These are phyloP conservation scores for Aphis gossypii DNA, from an alignment of 1,140 invertebrate genomes.

Conservation along the genomic window DNA sequence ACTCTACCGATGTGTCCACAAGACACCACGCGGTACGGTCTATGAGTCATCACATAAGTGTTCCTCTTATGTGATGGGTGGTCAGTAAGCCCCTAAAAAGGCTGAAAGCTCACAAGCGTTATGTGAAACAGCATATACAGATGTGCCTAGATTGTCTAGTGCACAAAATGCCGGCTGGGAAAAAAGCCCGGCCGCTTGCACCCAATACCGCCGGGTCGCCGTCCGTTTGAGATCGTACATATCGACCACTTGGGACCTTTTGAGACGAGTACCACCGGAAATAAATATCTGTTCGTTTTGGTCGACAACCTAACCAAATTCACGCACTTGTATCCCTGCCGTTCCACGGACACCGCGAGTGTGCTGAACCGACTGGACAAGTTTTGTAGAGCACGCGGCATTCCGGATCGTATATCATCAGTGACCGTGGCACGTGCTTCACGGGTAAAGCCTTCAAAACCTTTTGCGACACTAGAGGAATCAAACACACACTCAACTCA, in stretches of 20 bases:
- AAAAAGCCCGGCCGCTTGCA: not conserved
- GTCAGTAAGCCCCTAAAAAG: no score
- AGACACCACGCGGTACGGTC: no score
- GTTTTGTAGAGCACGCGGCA: not conserved
- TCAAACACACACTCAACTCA: not conserved
- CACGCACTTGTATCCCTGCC: not conserved
- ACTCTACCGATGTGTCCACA: no score
- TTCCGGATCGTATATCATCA: not conserved
- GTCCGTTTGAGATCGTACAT: not conserved
- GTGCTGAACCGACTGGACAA: not conserved
- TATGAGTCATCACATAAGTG: no score
- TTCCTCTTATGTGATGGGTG: no score
- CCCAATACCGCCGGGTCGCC: not conserved
- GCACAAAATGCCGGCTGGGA: not conserved
- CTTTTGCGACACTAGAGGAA: not conserved
- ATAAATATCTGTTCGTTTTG: not conserved
- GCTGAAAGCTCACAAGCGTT: no score
- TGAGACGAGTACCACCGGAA: not conserved
- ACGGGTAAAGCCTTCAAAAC: not conserved
- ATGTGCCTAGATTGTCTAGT: conserved; percentile 14
- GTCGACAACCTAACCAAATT: conserved; percentile 41
- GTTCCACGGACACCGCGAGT: not conserved
- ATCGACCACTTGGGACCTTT: conserved; percentile 33
- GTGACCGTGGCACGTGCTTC: not conserved
- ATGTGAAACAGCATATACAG: not conserved